phyloP scores from a whole-genome alignment of 2,113 vertebrate species.

The Dasypus novemcinctus region DNA sequence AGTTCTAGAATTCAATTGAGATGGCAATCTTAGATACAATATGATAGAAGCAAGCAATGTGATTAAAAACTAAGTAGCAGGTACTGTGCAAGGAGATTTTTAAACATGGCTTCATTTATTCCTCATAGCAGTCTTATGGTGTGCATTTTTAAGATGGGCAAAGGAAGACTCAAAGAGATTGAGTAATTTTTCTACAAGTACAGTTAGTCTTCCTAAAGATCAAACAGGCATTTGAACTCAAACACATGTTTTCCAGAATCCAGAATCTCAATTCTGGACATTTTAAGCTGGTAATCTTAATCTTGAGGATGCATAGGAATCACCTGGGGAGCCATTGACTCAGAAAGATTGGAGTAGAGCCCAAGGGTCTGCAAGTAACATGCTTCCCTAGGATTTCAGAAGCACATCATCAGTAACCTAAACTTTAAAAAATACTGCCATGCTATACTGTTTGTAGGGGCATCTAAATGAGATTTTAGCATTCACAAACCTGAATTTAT shows the following conservation, averaged over 20 bases:
- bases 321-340: fast-evolving
- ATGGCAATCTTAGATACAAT: background rate
- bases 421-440: fast-evolving
- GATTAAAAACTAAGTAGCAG: background rate
- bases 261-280: background rate
- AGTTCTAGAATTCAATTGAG: background rate
- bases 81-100: background rate
- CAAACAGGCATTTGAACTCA: background rate
- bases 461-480: background rate
- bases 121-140: background rate
- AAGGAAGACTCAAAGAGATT: background rate
- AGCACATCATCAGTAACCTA: background rate
- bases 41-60: background rate
- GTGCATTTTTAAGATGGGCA: background rate
- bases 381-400: background rate
- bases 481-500: background rate
- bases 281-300: background rate
- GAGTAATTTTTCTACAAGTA: background rate
- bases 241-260: background rate
- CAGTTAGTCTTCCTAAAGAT: background rate
- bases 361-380: background rate
- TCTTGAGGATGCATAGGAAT: background rate
- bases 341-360: background rate
- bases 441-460: fast-evolving
- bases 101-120: background rate